These are phyloP conservation scores for Latrodectus geometricus DNA, from an alignment of 1,140 invertebrate genomes.

Conservation along the genomic window DNA sequence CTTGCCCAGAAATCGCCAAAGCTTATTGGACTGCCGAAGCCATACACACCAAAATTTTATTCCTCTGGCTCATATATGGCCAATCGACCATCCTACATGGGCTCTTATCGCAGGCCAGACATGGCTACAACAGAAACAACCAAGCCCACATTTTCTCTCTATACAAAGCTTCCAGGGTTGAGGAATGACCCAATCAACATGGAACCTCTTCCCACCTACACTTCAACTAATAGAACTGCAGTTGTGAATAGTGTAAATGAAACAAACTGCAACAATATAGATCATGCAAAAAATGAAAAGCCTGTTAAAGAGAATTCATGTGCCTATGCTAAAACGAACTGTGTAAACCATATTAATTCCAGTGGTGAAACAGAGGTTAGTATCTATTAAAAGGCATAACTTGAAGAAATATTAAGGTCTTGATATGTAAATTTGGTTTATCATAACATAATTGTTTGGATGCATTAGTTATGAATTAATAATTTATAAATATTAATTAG, in stretches of 20 bases:
- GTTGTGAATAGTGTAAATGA: background rate
- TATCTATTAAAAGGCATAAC: background rate
- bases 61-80: slow-evolving; percentile 76
- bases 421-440: too few relatives aligned
- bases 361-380: slow-evolving; percentile 45
- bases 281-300: slow-evolving; percentile 9
- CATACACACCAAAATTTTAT: slow-evolving; percentile 75
- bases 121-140: slow-evolving; percentile 22
- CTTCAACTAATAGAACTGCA: background rate
- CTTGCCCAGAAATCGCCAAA: slow-evolving; percentile 65
- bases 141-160: slow-evolving; percentile 63
- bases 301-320: slow-evolving; percentile 3
- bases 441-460: too few relatives aligned
- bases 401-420: too few relatives aligned
- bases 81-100: slow-evolving; percentile 77
- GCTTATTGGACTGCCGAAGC: slow-evolving; percentile 74
- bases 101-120: slow-evolving; percentile 71
- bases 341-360: slow-evolving; percentile 48
- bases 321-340: slow-evolving; percentile 39
- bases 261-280: slow-evolving; percentile 31
- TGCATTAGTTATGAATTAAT: too few relatives aligned
- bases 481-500: too few relatives aligned
- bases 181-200: slow-evolving; percentile 65
- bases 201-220: slow-evolving; percentile 28
- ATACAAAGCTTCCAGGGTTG: slow-evolving; percentile 66